phyloP scores from a whole-genome alignment of 2,888 invertebrate species.

The Antheraea yamamai region DNA sequence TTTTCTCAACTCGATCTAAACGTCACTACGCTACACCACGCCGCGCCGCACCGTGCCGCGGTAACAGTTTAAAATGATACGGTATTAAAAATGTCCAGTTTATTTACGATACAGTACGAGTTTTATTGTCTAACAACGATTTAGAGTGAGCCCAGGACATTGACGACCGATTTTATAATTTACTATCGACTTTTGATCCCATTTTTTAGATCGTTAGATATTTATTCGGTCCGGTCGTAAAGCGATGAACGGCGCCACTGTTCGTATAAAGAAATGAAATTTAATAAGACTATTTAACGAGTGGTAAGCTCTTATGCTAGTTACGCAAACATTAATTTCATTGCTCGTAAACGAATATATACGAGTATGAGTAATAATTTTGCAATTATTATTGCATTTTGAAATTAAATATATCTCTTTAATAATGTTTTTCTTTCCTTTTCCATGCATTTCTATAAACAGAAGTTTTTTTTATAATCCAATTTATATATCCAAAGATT shows the following conservation, averaged over 20 bases:
- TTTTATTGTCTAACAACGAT: conserved; percentile 66
- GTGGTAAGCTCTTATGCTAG: not conserved
- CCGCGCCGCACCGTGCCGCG: conserved; percentile 49
- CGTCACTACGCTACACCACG: not conserved
- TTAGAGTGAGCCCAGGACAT: conserved; percentile 58
- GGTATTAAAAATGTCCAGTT: conserved; percentile 69
- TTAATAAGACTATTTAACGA: conserved; percentile 5
- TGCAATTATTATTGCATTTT: not conserved
- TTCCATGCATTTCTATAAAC: too few species aligned
- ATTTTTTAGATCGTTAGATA: conserved; percentile 61
- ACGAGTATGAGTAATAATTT: not conserved
- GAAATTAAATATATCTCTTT: not conserved
- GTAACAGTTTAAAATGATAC: conserved; percentile 76
- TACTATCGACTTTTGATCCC: conserved; percentile 66
- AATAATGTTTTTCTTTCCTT: not conserved
- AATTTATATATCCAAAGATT: too few species aligned
- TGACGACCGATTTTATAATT: conserved; percentile 62
- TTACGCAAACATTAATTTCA: not conserved
- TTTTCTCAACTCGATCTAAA: conserved; percentile 43
- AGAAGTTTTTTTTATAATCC: too few species aligned
- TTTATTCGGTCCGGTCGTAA: conserved; percentile 53
- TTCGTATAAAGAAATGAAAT: conserved; percentile 16
- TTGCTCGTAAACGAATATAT: conserved; percentile 33
- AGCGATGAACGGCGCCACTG: conserved; percentile 27
- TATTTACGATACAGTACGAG: conserved; percentile 64